These are phyloP conservation scores for Enhydra lutris DNA, from an alignment of 2,113 vertebrate species.

Conservation along the genomic window DNA sequence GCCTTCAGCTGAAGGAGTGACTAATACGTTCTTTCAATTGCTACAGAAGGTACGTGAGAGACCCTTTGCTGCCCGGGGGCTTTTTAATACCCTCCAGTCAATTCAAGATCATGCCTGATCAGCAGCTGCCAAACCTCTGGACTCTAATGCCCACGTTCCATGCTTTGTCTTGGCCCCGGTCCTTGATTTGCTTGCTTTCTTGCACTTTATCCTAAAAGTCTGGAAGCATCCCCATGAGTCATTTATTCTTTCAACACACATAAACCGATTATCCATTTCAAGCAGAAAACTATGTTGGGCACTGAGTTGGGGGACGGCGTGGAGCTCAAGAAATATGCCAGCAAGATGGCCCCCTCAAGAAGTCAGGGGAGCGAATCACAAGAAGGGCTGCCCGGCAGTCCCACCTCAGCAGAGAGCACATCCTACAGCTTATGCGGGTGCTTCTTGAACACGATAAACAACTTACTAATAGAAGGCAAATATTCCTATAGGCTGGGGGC, in stretches of 20 bases:
- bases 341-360: not conserved
- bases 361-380: constrained; percentile 7
- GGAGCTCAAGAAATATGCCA: not conserved
- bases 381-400: not conserved
- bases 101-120: not conserved
- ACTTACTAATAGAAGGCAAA: not conserved
- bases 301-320: not conserved
- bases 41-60: constrained; percentile 44
- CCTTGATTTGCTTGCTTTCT: constrained; percentile 5
- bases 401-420: not conserved
- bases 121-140: not conserved
- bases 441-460: not conserved
- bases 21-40: constrained; percentile 48
- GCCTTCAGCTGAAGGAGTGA: constrained; percentile 58
- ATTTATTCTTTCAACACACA: constrained; percentile 35
- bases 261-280: not conserved
- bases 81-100: not conserved
- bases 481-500: not conserved
- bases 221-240: constrained; percentile 38
- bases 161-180: not conserved
- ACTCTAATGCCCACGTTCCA: not conserved
- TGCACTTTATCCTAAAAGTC: constrained; percentile 17
- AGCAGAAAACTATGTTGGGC: not conserved
- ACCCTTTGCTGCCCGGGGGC: constrained; percentile 30
- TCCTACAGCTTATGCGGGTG: accelerated